phyloP scores from a whole-genome alignment of 2,797 vertebrate genomes.

The Channa striata region DNA sequence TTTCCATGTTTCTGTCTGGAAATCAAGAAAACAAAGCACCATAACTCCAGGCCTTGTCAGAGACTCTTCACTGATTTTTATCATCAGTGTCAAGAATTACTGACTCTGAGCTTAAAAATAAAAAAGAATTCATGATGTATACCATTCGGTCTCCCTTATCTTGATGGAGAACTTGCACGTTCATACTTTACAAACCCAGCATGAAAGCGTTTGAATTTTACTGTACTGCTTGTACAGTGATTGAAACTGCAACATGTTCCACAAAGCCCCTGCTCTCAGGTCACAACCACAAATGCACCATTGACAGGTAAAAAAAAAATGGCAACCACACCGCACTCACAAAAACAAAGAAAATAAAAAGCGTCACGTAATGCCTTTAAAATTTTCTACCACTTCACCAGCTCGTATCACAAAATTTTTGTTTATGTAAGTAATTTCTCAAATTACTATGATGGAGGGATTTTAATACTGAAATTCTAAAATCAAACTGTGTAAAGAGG shows the following conservation, averaged over 20 bases:
- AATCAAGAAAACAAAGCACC: too few relatives aligned
- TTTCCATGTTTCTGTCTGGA: too few relatives aligned
- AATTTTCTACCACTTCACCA: conserved; percentile 62
- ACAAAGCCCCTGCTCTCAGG: conserved; percentile 54
- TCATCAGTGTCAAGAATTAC: too few relatives aligned
- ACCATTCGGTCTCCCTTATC: not conserved
- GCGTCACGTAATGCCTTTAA: conserved; percentile 68
- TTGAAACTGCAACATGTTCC: conserved; percentile 26
- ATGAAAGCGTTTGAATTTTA: conserved; percentile 6
- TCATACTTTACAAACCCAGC: conserved; percentile 8
- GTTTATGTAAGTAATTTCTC: not conserved
- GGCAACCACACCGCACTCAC: conserved; percentile 9
- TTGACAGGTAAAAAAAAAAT: conserved; percentile 10
- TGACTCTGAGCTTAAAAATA: too few relatives aligned
- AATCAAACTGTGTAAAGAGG: not conserved
- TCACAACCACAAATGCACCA: conserved; percentile 26
- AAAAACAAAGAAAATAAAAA: conserved; percentile 10
- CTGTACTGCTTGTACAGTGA: not conserved
- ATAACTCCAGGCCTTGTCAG: not conserved
- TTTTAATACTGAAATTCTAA: conserved; percentile 17
- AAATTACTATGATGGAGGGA: not conserved
- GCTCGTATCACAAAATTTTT: conserved; percentile 45
- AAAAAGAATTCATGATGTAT: not conserved
- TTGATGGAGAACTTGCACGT: not conserved
- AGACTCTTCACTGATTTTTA: not conserved